phyloP scores from a whole-genome alignment of 2,797 vertebrate genomes.

The Smutsia temminckii region DNA sequence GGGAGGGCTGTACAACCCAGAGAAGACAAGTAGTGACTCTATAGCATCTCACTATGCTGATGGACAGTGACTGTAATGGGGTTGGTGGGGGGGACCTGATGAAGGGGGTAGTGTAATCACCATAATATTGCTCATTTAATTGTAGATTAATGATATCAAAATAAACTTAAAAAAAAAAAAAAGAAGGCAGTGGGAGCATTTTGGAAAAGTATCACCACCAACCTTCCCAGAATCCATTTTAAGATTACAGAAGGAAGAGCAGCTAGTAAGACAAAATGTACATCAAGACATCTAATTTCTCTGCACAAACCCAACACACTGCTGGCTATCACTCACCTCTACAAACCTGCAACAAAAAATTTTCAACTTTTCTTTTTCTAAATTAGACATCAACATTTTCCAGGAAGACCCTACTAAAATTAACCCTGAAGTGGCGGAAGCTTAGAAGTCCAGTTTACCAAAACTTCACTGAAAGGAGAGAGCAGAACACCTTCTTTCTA shows the following conservation, averaged over 20 bases:
- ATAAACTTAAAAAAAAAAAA: not conserved
- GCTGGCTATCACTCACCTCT: constrained; percentile 59
- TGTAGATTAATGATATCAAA: too few relatives aligned
- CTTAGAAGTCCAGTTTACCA: not conserved
- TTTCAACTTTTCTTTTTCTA: constrained; percentile 73
- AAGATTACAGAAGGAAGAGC: constrained; percentile 32
- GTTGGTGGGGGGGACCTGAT: too few relatives aligned
- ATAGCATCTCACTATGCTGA: too few relatives aligned
- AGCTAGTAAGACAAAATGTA: not conserved
- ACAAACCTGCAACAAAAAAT: constrained; percentile 58
- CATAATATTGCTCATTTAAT: too few relatives aligned
- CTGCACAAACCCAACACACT: not conserved
- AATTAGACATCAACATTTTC: constrained; percentile 70
- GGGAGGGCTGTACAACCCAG: too few relatives aligned
- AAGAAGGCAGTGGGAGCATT: not conserved
- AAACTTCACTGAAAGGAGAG: not conserved
- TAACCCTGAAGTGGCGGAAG: not conserved
- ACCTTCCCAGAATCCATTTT: constrained; percentile 38
- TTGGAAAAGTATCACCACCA: constrained; percentile 14
- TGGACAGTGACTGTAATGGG: too few relatives aligned
- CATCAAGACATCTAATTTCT: not conserved
- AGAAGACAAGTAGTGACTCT: too few relatives aligned
- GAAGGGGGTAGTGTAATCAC: too few relatives aligned
- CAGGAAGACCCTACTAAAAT: constrained; percentile 46
- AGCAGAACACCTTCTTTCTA: not conserved